Evolutionary conservation across 92 coral and sea anemone species (phyloP).

Genomic region (Bergia sp.): DNA sequence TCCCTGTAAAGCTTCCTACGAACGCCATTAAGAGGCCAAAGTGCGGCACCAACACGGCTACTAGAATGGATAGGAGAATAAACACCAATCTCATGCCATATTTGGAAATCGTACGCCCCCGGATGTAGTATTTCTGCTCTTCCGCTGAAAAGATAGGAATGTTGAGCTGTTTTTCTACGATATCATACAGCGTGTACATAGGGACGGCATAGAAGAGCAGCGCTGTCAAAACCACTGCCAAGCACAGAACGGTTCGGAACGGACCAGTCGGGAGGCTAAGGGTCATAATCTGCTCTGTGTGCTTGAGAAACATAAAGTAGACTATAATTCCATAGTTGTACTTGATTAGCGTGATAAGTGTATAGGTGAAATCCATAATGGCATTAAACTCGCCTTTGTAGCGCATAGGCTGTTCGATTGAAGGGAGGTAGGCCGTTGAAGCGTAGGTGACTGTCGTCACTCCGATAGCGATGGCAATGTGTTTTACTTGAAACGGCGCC

Average conservation of each 20-base stretch:
- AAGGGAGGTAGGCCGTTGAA: constrained; percentile 85
- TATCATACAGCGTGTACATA: constrained; percentile 87
- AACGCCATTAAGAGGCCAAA: constrained; percentile 90
- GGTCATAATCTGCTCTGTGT: constrained; percentile 92
- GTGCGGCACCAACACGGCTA: constrained; percentile 90
- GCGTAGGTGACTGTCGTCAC: constrained; percentile 79
- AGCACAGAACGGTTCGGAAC: constrained; percentile 74
- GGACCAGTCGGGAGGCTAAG: constrained; percentile 79
- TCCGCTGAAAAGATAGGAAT: constrained; percentile 73
- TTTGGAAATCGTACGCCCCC: constrained; percentile 68
- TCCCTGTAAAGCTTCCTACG: constrained; percentile 92
- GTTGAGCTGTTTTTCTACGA: constrained; percentile 84
- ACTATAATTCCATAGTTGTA: constrained; percentile 89
- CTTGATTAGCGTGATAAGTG: constrained; percentile 84
- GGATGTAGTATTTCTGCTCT: constrained; percentile 70
- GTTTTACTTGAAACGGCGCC: constrained; percentile 74
- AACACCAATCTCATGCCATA: constrained; percentile 70
- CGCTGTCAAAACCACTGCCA: constrained; percentile 81
- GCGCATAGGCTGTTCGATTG: constrained; percentile 84
- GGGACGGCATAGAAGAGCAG: constrained; percentile 88
- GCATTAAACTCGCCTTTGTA: constrained; percentile 91
- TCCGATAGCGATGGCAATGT: constrained; percentile 89
- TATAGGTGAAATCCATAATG: constrained; percentile 92
- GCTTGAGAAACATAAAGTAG: constrained; percentile 83
- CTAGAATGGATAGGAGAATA: constrained; percentile 78